Percentiles rank a stretch among this genome's conserved stretches.
Evolutionary conservation across 1,140 invertebrate genomes (phyloP).

Genomic region (Notospermus geniculatus): DNA sequence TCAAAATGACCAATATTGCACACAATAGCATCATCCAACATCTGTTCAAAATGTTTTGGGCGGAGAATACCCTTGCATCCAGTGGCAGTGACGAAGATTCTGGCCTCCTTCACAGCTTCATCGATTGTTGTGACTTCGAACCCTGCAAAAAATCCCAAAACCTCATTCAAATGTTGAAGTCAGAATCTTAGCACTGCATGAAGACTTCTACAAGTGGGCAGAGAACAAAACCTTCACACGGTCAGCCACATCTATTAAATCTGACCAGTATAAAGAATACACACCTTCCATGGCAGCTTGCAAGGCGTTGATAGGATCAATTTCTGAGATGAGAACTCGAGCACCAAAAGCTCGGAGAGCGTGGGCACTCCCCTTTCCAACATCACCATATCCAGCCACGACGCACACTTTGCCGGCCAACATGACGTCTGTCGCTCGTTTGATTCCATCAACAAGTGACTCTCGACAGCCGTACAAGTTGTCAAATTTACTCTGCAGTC

Average conservation of each 20-base stretch:
- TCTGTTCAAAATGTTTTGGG: conserved; percentile 82
- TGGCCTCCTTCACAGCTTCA: conserved; percentile 82
- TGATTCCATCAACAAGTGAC: conserved; percentile 97
- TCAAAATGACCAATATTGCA: conserved; percentile 99
- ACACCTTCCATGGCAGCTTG: conserved; percentile 97
- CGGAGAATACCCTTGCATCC: conserved; percentile 94
- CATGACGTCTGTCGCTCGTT: conserved; percentile 97
- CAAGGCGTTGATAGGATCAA: conserved; percentile 98
- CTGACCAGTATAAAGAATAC: neutral
- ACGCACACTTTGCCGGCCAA: conserved; percentile 97
- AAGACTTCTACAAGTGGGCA: no score
- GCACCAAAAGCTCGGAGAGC: conserved; percentile 92
- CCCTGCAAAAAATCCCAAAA: conserved; percentile 42
- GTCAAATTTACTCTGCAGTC: conserved; percentile 92
- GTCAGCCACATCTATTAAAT: no score
- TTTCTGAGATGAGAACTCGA: conserved; percentile 94
- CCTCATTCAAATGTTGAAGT: neutral
- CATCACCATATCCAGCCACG: conserved; percentile 98
- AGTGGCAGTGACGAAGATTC: conserved; percentile 97
- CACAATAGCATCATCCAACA: conserved; percentile 96
- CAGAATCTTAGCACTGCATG: no score
- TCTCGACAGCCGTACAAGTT: conserved; percentile 98
- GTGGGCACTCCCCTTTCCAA: conserved; percentile 97
- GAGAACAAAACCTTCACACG: no score
- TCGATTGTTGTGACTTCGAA: conserved; percentile 94